Evolutionary conservation across 2,797 vertebrate genomes (phyloP).

Genomic region (Taenioides sp.): DNA sequence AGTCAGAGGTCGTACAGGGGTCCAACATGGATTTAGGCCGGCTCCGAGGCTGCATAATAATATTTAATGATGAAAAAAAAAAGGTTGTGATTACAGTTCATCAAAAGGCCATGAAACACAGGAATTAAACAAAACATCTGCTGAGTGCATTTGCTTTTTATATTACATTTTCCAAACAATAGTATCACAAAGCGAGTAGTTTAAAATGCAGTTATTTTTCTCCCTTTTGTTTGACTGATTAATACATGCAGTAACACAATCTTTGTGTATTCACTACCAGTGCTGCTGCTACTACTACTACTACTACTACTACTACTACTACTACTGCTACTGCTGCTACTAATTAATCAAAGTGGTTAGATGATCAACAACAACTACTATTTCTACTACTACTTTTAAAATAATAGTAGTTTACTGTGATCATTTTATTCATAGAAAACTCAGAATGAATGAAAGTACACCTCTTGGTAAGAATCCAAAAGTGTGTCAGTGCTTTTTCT

Average conservation of each 20-base stretch:
- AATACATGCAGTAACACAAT: too few relatives aligned
- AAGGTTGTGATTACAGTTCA: neutral
- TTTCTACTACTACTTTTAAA: too few relatives aligned
- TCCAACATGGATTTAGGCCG: neutral
- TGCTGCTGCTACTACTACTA: too few relatives aligned
- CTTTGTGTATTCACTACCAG: too few relatives aligned
- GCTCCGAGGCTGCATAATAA: neutral
- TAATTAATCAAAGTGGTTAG: too few relatives aligned
- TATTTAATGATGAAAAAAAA: neutral
- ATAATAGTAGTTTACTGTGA: too few relatives aligned
- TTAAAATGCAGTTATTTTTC: neutral
- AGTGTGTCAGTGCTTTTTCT: constrained; percentile 3
- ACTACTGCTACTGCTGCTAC: too few relatives aligned
- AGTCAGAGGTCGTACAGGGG: neutral
- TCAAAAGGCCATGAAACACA: neutral
- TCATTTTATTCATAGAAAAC: constrained; percentile 15
- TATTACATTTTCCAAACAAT: neutral
- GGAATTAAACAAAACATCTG: too few relatives aligned
- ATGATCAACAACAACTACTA: too few relatives aligned
- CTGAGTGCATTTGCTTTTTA: neutral
- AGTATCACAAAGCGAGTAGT: too few relatives aligned
- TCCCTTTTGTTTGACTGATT: neutral
- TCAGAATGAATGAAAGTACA: constrained; percentile 2
- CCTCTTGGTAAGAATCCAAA: neutral
- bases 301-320: too few relatives aligned